phyloP scores from a whole-genome alignment of 2,888 invertebrate species.

The Hydropsyche betteni region DNA sequence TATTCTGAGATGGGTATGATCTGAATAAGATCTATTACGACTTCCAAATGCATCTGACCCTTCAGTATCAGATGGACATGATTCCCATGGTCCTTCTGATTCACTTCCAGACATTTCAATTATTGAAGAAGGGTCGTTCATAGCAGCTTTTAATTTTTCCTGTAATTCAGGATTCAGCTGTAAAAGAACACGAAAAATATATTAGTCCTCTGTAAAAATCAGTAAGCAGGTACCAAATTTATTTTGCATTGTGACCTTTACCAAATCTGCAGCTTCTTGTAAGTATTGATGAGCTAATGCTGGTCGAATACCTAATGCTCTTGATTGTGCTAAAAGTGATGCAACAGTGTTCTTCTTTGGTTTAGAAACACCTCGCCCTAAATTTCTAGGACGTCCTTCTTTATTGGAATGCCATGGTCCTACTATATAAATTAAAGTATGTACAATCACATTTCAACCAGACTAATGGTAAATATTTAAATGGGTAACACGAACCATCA shows the following conservation, averaged over 20 bases:
- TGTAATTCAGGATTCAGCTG: constrained; percentile 53
- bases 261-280: constrained; percentile 60
- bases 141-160: constrained; percentile 63
- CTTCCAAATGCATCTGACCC: constrained; percentile 57
- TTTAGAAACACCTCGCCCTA: constrained; percentile 87
- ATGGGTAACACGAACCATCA: constrained; percentile 62
- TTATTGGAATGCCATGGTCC: constrained; percentile 66
- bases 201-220: neutral
- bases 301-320: constrained; percentile 82
- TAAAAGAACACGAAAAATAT: neutral
- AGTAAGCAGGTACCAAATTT: neutral
- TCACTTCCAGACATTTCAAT: constrained; percentile 55
- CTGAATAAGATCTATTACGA: constrained; percentile 55
- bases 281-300: constrained; percentile 78
- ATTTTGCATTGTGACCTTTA: constrained; percentile 50
- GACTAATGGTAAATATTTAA: neutral
- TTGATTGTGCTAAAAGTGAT: constrained; percentile 84
- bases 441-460: neutral
- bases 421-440: constrained; percentile 54
- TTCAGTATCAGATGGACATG: constrained; percentile 63
- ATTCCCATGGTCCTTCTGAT: constrained; percentile 63
- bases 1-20: constrained; percentile 59
- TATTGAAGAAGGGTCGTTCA: constrained; percentile 60
- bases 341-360: constrained; percentile 94
- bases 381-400: constrained; percentile 83